Evolutionary conservation across 2,797 vertebrate species (phyloP).

Genomic region (Cetoscarus ocellatus): DNA sequence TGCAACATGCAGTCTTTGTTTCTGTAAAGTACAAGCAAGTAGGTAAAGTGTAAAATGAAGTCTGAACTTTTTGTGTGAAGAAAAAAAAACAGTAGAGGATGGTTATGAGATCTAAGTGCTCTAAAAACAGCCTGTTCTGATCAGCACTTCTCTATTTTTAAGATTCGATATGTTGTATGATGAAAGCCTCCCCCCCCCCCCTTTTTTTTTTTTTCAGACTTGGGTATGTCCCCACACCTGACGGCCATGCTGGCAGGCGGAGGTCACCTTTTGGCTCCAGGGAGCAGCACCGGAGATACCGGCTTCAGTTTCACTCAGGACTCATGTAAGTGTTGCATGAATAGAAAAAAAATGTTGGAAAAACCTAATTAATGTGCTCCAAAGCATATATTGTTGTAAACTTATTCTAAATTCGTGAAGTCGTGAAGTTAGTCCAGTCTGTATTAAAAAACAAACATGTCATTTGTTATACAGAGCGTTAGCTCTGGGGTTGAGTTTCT

Average conservation of each 20-base stretch:
- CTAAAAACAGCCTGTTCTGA: background rate
- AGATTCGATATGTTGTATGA: background rate
- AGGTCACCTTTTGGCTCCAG: conserved; percentile 89
- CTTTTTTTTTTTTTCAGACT: conserved; percentile 85
- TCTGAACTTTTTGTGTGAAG: too few species aligned
- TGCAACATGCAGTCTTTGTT: too few species aligned
- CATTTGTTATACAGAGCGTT: too few species aligned
- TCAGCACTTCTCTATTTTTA: background rate
- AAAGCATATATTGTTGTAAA: background rate
- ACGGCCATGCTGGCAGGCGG: conserved; percentile 94
- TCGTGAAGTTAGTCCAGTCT: background rate
- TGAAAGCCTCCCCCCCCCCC: too few species aligned
- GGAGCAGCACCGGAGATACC: conserved; percentile 97
- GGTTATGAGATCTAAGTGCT: too few species aligned
- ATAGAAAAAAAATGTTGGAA: background rate
- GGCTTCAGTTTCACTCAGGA: conserved; percentile 98
- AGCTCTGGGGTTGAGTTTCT: too few species aligned
- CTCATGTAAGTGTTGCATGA: conserved; percentile 87
- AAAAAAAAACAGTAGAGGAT: too few species aligned
- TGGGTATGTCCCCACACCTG: conserved; percentile 98
- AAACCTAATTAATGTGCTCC: background rate
- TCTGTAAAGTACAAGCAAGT: too few species aligned
- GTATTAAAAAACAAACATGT: too few species aligned
- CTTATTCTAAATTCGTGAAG: background rate
- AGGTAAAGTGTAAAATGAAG: too few species aligned